Evolutionary conservation across 53 echinoderm and acorn worm species (phyloP).

Genomic region (Pentamera pediparva): DNA sequence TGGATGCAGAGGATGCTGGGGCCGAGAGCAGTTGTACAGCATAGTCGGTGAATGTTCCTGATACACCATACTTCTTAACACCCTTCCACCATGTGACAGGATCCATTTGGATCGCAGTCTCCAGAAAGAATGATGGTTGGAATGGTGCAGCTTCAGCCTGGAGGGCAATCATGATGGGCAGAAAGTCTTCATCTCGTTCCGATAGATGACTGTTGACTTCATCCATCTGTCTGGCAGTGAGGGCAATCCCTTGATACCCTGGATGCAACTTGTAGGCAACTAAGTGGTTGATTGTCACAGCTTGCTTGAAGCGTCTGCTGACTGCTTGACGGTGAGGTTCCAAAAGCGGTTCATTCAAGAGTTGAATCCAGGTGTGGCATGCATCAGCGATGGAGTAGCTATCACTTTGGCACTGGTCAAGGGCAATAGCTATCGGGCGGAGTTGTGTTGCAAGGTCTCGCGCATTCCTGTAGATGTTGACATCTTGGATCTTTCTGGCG

Average conservation of each 20-base stretch:
- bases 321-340: not conserved
- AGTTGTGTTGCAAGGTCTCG: not conserved
- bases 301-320: constrained; percentile 10
- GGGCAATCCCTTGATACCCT: not conserved
- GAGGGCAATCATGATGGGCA: not conserved
- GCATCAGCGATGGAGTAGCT: constrained; percentile 18
- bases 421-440: not conserved
- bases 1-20: constrained; percentile 15
- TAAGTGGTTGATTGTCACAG: constrained; percentile 7
- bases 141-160: not conserved
- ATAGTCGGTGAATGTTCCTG: not conserved
- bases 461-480: constrained; percentile 1
- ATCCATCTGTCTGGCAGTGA: constrained; percentile 3
- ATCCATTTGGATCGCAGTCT: not conserved
- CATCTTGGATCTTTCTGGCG: too few species aligned
- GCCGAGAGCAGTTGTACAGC: not conserved
- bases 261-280: constrained; percentile 26
- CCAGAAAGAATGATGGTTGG: not conserved
- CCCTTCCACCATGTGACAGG: constrained; percentile 9
- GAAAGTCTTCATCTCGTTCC: not conserved
- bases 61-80: not conserved
- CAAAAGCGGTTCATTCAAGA: not conserved
- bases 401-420: constrained; percentile 2
- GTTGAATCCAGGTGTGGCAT: constrained; percentile 5
- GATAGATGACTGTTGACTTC: not conserved